Conservation (phyloP, 2,113 vertebrate genomes). For the Actenoides lindsayi region DNA sequence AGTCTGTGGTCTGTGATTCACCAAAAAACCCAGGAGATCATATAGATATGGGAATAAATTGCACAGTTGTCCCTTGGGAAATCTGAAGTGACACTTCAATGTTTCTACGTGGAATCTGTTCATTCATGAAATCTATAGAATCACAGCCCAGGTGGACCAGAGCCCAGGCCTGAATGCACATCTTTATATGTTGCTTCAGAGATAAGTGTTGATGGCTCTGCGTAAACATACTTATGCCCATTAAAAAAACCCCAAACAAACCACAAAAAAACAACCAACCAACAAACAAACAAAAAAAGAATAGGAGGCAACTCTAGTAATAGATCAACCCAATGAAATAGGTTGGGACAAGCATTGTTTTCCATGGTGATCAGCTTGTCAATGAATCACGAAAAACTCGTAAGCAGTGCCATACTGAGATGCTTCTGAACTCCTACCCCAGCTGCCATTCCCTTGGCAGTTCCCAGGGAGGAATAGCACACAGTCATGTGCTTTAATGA, state of each 20-base stretch:
- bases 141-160: background rate
- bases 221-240: background rate
- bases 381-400: background rate
- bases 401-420: background rate
- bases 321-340: background rate
- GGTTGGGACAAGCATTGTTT: background rate
- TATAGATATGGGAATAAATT: background rate
- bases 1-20: background rate
- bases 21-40: background rate
- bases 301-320: background rate
- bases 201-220: background rate
- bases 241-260: background rate
- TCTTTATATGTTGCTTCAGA: background rate
- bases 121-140: background rate
- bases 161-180: background rate
- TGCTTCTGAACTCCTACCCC: background rate
- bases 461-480: background rate
- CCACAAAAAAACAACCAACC: background rate
- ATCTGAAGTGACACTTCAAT: background rate
- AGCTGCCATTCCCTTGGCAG: fast-evolving
- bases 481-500: background rate
- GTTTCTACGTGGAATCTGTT: background rate
- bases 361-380: background rate
- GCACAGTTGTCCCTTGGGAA: background rate
- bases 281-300: background rate